Evolutionary conservation across 2,888 invertebrate genomes (phyloP), one percentile per base, ranked within the genome.

Genomic region (Thymelicus sylvestris): DNA sequence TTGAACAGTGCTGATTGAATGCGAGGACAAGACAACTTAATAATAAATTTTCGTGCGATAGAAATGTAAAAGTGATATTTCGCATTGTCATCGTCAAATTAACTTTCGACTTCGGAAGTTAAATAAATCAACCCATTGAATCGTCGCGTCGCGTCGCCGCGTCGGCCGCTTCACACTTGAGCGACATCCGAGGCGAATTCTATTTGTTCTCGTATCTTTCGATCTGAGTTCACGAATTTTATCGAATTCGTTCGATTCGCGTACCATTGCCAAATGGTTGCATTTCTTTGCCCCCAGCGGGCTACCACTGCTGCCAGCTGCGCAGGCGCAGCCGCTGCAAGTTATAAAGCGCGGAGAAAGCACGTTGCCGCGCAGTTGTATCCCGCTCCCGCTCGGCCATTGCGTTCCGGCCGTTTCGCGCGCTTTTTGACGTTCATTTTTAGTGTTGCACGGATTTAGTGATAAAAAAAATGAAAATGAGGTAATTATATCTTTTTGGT

Each of bases 311-410:
- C 31, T 31, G 5, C 31, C 31, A 31, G 31, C 31, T 31, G 31
- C 31, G 4, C 10, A 24, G 24, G 55, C 55, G 55, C 55, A 76
- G 76, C 74, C 74, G 74, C 76, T 78, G 81, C 86, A 88, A 82
- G 87, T 91, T 93, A 93, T 93, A 93, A 91, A 92, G 89, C 82
- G 83, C 73, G 85, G 93, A 90, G 93, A 93, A 93, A 93, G 93
- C 91, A 85, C 85, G 79, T 80, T 83, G 84, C 74, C 85, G 83
- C 87, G 87, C 82, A 80, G 80, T 80, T 75, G 76, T 72, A 73
- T 61, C 72, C 74, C 75, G 74, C 66, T 61, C 61, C 67, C 44
- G 39, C 61, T 52, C 55, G 65, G 72, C 76, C 71, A 66, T 73
- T 73, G 83, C 82, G 84, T 80, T 80, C 77, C 80, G 81, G 80